A percentile compares a stretch with the other conserved stretches of the same genome.
These are phyloP conservation scores for Chionis minor DNA, from an alignment of 2,113 vertebrate genomes.

Conservation along the genomic window DNA sequence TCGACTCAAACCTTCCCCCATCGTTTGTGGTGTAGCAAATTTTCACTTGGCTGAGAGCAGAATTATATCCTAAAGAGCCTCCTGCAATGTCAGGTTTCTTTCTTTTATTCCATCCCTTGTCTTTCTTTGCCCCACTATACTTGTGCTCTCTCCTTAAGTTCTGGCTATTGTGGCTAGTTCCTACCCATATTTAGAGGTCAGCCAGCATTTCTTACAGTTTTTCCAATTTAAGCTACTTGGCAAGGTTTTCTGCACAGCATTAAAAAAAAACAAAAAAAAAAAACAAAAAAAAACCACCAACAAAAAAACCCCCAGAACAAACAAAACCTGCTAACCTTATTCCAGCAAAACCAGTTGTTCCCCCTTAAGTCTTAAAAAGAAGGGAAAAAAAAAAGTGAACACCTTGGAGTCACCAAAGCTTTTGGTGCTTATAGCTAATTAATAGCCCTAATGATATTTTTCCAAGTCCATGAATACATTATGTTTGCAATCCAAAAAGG, in stretches of 20 bases:
- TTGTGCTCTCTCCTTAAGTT: background rate
- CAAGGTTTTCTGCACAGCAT: background rate
- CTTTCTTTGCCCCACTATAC: background rate
- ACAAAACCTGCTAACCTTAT: background rate
- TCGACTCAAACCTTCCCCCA: background rate
- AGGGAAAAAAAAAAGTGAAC: background rate
- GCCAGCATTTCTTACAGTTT: background rate
- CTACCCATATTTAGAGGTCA: background rate
- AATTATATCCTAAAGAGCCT: background rate
- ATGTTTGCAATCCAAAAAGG: constrained; percentile 79
- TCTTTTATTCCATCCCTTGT: background rate
- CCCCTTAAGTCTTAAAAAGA: constrained; percentile 33
- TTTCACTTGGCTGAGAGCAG: background rate
- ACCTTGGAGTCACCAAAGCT: constrained; percentile 69
- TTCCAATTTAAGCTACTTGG: background rate
- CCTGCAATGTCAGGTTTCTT: background rate
- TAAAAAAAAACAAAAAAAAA: background rate
- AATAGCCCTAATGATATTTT: constrained; percentile 88
- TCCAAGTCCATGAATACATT: constrained; percentile 88
- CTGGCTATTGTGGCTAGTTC: background rate
- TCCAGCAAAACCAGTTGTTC: constrained; percentile 44
- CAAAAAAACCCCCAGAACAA: background rate
- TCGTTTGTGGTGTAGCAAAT: background rate
- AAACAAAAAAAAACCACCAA: no score
- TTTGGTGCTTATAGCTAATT: constrained; percentile 85